A percentile compares a stretch with the other conserved stretches of the same genome.
phyloP scores from a whole-genome alignment of 2,797 vertebrate genomes.

The Macropodus opercularis region DNA sequence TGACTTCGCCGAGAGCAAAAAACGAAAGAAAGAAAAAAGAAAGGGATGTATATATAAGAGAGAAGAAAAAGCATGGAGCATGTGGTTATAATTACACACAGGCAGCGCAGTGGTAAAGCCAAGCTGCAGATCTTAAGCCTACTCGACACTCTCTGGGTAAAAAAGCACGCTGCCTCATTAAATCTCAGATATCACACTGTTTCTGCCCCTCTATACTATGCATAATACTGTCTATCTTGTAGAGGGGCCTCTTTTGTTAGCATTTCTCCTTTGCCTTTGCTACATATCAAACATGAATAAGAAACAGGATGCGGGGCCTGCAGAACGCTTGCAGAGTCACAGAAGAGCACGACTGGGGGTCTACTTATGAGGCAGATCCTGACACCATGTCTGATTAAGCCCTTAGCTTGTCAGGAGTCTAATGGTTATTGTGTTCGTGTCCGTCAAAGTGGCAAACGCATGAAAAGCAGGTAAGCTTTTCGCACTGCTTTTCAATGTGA shows the following conservation, averaged over 20 bases:
- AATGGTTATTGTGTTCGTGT: conserved; percentile 65
- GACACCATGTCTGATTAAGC: conserved; percentile 72
- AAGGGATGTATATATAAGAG: conserved; percentile 63
- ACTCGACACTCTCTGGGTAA: conserved; percentile 89
- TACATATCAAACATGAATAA: conserved; percentile 75
- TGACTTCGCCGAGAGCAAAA: conserved; percentile 52
- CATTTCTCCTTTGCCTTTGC: conserved; percentile 72
- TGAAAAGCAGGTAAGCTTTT: conserved; percentile 55
- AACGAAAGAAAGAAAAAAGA: conserved; percentile 35
- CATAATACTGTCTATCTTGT: conserved; percentile 71
- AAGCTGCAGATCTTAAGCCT: conserved; percentile 91
- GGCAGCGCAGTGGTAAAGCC: conserved; percentile 91
- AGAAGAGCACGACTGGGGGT: conserved; percentile 69
- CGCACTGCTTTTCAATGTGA: conserved; percentile 32
- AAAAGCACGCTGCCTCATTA: conserved; percentile 94
- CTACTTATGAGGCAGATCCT: conserved; percentile 66
- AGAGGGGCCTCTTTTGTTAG: conserved; percentile 77
- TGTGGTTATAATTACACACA: conserved; percentile 97
- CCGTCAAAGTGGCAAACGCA: conserved; percentile 57
- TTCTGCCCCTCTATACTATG: conserved; percentile 71
- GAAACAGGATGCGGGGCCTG: conserved; percentile 65
- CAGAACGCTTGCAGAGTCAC: conserved; percentile 57
- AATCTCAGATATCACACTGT: conserved; percentile 88
- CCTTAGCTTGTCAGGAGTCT: conserved; percentile 61
- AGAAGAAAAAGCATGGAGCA: conserved; percentile 81